Conservation (phyloP, 2,888 invertebrate genomes). For the Synergus umbraculus region DNA sequence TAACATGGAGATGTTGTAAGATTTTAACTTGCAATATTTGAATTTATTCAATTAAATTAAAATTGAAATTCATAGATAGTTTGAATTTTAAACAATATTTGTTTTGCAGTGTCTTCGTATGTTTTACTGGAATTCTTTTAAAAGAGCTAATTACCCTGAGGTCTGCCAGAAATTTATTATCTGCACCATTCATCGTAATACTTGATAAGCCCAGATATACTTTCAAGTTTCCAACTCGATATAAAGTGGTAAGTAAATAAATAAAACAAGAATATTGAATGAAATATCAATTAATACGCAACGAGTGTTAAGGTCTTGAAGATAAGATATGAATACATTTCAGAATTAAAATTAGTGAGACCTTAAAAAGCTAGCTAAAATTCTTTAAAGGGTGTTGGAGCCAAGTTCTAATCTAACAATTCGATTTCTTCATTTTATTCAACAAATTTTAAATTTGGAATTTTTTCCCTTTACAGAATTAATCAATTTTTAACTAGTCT, state of each 20-base stretch:
- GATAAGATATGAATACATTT: neutral
- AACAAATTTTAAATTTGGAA: too few relatives aligned
- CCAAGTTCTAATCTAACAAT: too few relatives aligned
- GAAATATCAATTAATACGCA: neutral
- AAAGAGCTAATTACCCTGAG: constrained; percentile 73
- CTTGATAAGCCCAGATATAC: constrained; percentile 81
- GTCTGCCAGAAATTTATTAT: constrained; percentile 79
- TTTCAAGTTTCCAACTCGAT: constrained; percentile 82
- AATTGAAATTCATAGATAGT: neutral
- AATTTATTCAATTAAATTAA: constrained; percentile 4
- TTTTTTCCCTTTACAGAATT: too few relatives aligned
- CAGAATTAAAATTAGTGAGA: neutral
- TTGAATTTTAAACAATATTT: neutral
- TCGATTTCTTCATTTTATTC: too few relatives aligned
- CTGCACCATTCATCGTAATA: constrained; percentile 81
- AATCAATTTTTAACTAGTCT: too few relatives aligned
- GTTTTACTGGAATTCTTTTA: constrained; percentile 56
- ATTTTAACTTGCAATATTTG: constrained; percentile 43
- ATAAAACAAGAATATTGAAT: neutral
- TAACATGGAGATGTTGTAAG: constrained; percentile 43
- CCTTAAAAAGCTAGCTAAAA: neutral
- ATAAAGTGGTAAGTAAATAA: constrained; percentile 63
- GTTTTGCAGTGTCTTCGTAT: constrained; percentile 56
- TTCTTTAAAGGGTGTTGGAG: neutral
- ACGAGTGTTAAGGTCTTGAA: neutral